A percentile compares a stretch with the other conserved stretches of the same genome.
These are phyloP conservation scores for Limnephilus marmoratus DNA, from an alignment of 2,888 invertebrate genomes.

Conservation along the genomic window DNA sequence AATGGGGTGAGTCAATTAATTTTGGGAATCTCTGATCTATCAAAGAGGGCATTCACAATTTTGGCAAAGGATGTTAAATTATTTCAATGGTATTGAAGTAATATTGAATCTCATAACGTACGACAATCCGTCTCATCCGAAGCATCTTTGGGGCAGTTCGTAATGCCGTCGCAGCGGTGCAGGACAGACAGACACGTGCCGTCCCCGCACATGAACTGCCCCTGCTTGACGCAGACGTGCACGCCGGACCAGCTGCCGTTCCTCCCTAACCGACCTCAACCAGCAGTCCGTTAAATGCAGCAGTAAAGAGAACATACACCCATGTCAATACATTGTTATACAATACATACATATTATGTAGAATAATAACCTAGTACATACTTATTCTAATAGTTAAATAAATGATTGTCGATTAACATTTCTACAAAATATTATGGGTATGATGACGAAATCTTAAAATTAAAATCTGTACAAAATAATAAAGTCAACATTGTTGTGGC, in stretches of 20 bases:
- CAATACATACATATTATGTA: background rate
- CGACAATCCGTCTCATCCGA: constrained; percentile 81
- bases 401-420: background rate
- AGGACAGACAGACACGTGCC: constrained; percentile 84
- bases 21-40: too few relatives aligned
- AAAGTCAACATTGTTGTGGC: background rate
- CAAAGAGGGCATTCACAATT: background rate
- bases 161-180: constrained; percentile 84
- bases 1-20: background rate
- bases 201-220: constrained; percentile 84
- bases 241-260: constrained; percentile 71
- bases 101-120: constrained; percentile 72
- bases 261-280: constrained; percentile 23
- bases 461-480: background rate
- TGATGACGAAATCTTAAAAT: background rate
- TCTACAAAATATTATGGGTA: background rate
- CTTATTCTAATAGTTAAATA: background rate
- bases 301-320: constrained; percentile 67
- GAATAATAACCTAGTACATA: background rate
- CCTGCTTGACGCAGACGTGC: constrained; percentile 74
- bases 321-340: constrained; percentile 6
- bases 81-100: constrained; percentile 53
- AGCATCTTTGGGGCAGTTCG: constrained; percentile 83
- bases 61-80: background rate
- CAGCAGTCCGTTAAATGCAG: constrained; percentile 67